A percentile compares a stretch with the other conserved stretches of the same genome.
phyloP scores from a whole-genome alignment of 2,113 vertebrate species.

The Carassius carassius region DNA sequence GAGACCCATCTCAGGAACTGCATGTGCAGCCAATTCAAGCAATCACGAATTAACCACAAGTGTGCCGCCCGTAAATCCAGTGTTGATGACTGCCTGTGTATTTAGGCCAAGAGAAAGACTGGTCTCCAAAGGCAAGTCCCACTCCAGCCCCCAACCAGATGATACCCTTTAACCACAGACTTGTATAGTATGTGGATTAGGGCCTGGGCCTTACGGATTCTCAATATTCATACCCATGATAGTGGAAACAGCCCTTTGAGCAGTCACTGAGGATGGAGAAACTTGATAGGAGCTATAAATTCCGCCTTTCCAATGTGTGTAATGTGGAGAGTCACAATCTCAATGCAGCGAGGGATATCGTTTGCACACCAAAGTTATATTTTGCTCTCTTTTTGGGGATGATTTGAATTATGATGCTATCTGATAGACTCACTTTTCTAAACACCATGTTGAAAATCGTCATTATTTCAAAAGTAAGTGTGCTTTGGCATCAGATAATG shows the following conservation, averaged over 20 bases:
- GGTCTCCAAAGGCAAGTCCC: slow-evolving; percentile 40
- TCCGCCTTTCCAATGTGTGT: slow-evolving; percentile 1
- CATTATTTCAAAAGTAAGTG: slow-evolving; percentile 7
- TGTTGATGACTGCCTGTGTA: slow-evolving; percentile 69
- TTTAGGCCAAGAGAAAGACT: slow-evolving; percentile 63
- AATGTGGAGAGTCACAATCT: slow-evolving; percentile 30
- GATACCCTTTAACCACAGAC: not conserved
- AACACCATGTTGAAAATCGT: not conserved
- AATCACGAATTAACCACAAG: slow-evolving; percentile 71
- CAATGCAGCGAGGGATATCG: slow-evolving; percentile 25
- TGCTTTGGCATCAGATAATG: slow-evolving; percentile 35
- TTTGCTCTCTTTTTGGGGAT: slow-evolving; percentile 13
- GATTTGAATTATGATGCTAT: not conserved
- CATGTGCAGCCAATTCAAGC: slow-evolving; percentile 68
- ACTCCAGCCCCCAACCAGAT: slow-evolving; percentile 38
- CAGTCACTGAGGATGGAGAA: slow-evolving; percentile 11
- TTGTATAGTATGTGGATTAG: slow-evolving; percentile 6
- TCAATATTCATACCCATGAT: slow-evolving; percentile 41
- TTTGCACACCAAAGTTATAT: slow-evolving; percentile 52
- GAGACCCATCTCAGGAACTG: slow-evolving; percentile 54
- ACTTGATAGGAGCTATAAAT: slow-evolving; percentile 13
- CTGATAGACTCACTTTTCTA: too few relatives aligned
- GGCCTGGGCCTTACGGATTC: slow-evolving; percentile 15
- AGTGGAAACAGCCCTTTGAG: slow-evolving; percentile 28
- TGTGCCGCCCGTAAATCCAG: slow-evolving; percentile 71